Evolutionary conservation across 2,113 vertebrate species (phyloP).

Genomic region (Psammodynastes pulverulentus): DNA sequence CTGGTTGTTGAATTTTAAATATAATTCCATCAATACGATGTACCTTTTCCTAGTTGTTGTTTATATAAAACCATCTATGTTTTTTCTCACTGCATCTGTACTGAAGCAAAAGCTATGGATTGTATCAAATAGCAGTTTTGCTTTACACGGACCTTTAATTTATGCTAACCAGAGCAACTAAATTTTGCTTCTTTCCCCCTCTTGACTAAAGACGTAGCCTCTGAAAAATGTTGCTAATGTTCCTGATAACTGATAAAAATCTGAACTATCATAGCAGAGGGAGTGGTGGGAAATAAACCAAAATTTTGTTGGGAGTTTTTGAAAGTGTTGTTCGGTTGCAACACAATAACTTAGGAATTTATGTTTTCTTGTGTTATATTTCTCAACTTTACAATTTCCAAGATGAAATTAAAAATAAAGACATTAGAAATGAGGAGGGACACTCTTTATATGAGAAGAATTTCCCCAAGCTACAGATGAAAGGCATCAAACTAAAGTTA

Average conservation of each 20-base stretch:
- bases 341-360: background rate
- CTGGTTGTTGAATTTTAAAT: background rate
- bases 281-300: background rate
- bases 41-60: background rate
- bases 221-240: background rate
- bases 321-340: background rate
- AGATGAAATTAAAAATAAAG: background rate
- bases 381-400: background rate
- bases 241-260: background rate
- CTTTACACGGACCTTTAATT: background rate
- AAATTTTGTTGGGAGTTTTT: background rate
- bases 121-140: background rate
- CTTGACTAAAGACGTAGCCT: background rate
- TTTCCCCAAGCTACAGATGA: background rate
- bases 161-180: background rate
- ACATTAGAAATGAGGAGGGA: background rate
- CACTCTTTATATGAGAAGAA: background rate
- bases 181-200: background rate
- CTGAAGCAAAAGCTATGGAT: background rate
- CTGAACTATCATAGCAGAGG: background rate
- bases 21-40: background rate
- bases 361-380: background rate
- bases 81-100: background rate
- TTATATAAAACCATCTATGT: background rate
- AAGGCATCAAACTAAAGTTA: no score